Evolutionary conservation across 2,797 vertebrate genomes (phyloP), one percentile per base, ranked within the genome.

Genomic region (Darevskia nairensis): DNA sequence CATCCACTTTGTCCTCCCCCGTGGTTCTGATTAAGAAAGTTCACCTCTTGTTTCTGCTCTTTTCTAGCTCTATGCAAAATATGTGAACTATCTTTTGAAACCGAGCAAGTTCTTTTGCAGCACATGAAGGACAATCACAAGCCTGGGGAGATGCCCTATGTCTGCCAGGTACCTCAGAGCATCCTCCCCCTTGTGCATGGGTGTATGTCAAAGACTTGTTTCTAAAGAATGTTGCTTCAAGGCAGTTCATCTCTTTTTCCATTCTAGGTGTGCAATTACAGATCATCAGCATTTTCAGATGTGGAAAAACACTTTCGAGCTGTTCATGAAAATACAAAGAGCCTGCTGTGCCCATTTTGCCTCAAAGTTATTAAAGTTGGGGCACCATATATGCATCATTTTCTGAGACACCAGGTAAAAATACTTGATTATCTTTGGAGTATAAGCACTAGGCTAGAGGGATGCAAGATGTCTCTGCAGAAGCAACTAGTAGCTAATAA

Each of bases 71-170:
- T 98, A 92, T 99, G 99, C 96, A 99, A 99, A 96, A 99, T 99
- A 92, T 99, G 99, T 93, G 99, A 99, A 94, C 97, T 99, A 94
- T 99, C 99, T 25, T 99, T 99, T 97, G 99, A 99, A 92, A 98
- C 98, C 0, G 99, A 99, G 92, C 99, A 99, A 96, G 97, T 98
- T 94, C 98, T 99, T 88, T 95, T 99, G 94, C 98, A 99, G 92
- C 99, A 99, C 93, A 99, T 99, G 99, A 99, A 99, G 96, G 98
- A 98, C 95, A 99, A 98, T 97, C 99, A 99, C 96, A 99, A 99
- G 96, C 99, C 99, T 1, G 99, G 99, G 94, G 99, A 99, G 97
- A 99, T 99, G 99, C 99, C 99, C 3, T 99, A 99, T 75, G 97
- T 98, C 94, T 99, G 99, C 96, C 98, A 99, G 98, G 99, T 99